Conservation (phyloP, 2,888 invertebrate genomes). For the Papilio demoleus region DNA sequence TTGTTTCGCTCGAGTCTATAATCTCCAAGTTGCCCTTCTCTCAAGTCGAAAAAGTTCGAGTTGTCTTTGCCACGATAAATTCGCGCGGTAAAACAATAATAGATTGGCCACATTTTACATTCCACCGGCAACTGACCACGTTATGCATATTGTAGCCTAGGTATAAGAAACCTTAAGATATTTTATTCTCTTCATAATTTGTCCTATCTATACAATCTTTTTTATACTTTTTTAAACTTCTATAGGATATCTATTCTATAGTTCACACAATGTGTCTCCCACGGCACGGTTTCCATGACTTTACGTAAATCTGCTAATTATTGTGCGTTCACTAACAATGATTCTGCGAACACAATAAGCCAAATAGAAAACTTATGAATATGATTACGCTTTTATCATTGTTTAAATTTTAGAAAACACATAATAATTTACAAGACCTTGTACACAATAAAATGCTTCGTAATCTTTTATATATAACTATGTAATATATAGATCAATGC, state of each 20-base stretch:
- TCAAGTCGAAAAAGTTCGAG: too few species aligned
- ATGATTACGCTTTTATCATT: conserved; percentile 43
- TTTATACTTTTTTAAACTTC: conserved; percentile 37
- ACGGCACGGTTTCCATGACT: conserved; percentile 78
- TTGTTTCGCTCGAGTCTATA: background rate
- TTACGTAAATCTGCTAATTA: conserved; percentile 78
- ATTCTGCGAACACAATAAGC: conserved; percentile 60
- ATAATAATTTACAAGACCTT: conserved; percentile 1
- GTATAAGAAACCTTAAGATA: conserved; percentile 23
- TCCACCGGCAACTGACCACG: too few species aligned
- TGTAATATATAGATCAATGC: background rate
- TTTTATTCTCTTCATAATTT: conserved; percentile 12
- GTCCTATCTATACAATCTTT: conserved; percentile 9
- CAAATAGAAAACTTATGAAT: conserved; percentile 53
- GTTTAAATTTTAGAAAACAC: conserved; percentile 17
- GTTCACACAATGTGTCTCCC: conserved; percentile 71
- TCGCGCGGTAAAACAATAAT: too few species aligned
- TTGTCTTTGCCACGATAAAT: too few species aligned
- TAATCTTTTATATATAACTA: background rate
- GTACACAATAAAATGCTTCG: background rate
- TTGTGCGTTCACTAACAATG: conserved; percentile 67
- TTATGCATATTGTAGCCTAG: too few species aligned
- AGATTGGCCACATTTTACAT: too few species aligned
- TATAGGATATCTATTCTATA: conserved; percentile 39
- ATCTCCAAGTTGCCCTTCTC: background rate